Percentiles rank a stretch among this genome's conserved stretches.
phyloP scores from a whole-genome alignment of 2,797 vertebrate genomes.

The Myripristis murdjan region DNA sequence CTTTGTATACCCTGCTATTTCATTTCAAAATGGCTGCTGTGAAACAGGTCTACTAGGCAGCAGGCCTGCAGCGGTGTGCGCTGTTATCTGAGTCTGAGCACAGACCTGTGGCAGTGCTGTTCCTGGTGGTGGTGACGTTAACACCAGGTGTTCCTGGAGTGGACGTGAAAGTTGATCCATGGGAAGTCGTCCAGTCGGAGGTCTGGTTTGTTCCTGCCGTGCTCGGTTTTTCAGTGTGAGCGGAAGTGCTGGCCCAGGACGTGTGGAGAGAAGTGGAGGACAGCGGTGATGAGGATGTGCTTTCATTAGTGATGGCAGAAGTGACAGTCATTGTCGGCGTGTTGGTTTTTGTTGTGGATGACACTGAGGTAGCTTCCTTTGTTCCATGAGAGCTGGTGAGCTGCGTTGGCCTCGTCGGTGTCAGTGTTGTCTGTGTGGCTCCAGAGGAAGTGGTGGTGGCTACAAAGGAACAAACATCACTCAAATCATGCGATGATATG shows the following conservation, averaged over 20 bases:
- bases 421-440: accelerated
- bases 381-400: neutral
- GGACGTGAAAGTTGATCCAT: neutral
- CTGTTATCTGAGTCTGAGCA: neutral
- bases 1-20: too few relatives aligned
- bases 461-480: slow-evolving; percentile 37
- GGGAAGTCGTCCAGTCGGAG: neutral
- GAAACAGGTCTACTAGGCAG: too few relatives aligned
- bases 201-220: slow-evolving; percentile 10
- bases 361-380: too few relatives aligned
- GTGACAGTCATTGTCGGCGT: neutral
- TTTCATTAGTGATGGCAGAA: slow-evolving; percentile 5
- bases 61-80: neutral
- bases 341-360: neutral
- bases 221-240: neutral
- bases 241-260: neutral
- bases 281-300: neutral
- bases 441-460: neutral
- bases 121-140: neutral
- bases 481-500: neutral
- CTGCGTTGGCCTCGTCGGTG: neutral
- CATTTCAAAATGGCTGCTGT: too few relatives aligned
- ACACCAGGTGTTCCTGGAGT: neutral
- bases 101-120: slow-evolving; percentile 42
- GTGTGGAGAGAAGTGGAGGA: slow-evolving; percentile 19